A percentile compares a stretch with the other conserved stretches of the same genome.
Conservation (phyloP, 1,140 invertebrate genomes). For the Globodera ellingtonae region DNA sequence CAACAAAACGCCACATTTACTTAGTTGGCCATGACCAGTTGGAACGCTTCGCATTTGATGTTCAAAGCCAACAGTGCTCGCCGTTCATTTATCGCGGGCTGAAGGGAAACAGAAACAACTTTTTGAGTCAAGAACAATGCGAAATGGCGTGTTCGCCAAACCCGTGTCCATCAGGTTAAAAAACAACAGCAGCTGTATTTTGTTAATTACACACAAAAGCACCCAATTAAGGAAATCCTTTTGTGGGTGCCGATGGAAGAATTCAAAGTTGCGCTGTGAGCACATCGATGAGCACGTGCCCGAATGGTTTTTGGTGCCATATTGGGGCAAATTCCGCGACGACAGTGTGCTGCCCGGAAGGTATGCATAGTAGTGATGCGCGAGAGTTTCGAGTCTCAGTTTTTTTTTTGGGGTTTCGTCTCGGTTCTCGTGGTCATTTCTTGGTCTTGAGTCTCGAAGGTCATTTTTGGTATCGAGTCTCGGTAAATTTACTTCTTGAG, state of each 20-base stretch:
- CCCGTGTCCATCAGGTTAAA: constrained; percentile 55
- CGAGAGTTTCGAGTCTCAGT: no score
- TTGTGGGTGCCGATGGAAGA: constrained; percentile 58
- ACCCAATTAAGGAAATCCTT: constrained; percentile 53
- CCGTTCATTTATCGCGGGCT: constrained; percentile 51
- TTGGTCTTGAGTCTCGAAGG: no score
- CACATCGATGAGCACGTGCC: constrained; percentile 52
- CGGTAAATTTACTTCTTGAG: no score
- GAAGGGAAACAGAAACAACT: constrained; percentile 57
- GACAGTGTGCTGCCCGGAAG: constrained; percentile 62
- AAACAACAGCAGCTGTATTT: constrained; percentile 8
- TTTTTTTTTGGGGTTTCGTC: no score
- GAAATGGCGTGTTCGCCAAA: constrained; percentile 60
- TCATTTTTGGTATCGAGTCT: no score
- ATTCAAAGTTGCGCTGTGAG: constrained; percentile 56
- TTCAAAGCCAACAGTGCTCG: constrained; percentile 42
- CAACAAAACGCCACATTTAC: background rate
- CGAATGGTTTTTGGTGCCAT: constrained; percentile 57
- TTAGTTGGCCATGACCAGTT: constrained; percentile 25
- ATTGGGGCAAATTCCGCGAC: constrained; percentile 54
- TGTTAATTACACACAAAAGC: constrained; percentile 7
- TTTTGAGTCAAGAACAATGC: constrained; percentile 47
- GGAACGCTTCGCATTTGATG: constrained; percentile 47
- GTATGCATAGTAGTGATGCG: background rate
- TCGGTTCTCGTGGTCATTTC: no score